Conservation (phyloP, 2,113 vertebrate genomes). For the Rousettus leschenaultii region DNA sequence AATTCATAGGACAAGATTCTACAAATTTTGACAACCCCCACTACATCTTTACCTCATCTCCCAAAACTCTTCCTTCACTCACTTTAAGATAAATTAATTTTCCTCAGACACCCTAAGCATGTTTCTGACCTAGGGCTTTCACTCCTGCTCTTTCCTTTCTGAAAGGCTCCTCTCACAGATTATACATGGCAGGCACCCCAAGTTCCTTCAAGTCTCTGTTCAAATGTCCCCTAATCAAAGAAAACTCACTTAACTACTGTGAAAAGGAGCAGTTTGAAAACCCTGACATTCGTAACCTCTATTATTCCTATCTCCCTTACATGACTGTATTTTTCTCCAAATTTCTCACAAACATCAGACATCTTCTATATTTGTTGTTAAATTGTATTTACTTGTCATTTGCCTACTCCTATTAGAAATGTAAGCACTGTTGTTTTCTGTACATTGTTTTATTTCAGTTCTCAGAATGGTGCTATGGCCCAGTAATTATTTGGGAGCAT, state of each 20-base stretch:
- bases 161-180: not conserved
- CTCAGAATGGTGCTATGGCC: not conserved
- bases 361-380: not conserved
- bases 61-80: not conserved
- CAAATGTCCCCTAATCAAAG: not conserved
- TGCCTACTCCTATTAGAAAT: not conserved
- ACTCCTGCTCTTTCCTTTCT: not conserved
- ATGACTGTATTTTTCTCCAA: not conserved
- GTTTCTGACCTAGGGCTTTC: not conserved
- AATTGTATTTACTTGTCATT: not conserved
- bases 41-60: not conserved
- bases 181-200: not conserved
- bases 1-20: not conserved
- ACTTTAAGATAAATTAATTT: not conserved
- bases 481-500: not conserved
- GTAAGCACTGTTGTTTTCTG: not conserved
- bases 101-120: rapidly evolving
- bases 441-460: not conserved
- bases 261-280: not conserved
- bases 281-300: not conserved
- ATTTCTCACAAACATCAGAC: not conserved
- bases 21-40: not conserved
- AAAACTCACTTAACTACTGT: not conserved
- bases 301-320: not conserved
- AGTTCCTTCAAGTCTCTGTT: not conserved